Evolutionary conservation across 2,888 invertebrate genomes (phyloP).

Genomic region (Calameuta idolon): DNA sequence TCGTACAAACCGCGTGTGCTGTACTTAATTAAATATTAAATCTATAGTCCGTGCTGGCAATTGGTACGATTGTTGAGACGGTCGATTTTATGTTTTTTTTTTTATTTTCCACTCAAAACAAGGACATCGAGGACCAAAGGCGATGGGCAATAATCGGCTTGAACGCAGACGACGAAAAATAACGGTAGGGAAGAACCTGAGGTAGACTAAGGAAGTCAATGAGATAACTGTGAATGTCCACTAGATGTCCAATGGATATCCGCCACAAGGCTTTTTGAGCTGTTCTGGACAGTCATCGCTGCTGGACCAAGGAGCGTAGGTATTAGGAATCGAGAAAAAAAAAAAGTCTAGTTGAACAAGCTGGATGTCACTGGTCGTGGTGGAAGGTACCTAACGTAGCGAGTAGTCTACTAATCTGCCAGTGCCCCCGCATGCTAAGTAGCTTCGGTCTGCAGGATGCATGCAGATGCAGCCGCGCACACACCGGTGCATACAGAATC

Average conservation of each 20-base stretch:
- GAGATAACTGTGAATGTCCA: neutral
- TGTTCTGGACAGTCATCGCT: neutral
- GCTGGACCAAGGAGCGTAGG: neutral
- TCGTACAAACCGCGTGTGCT: neutral
- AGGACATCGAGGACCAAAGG: too few relatives aligned
- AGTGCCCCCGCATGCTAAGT: neutral
- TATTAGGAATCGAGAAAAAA: neutral
- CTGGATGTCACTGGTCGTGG: slow-evolving; percentile 1
- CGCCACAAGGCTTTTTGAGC: neutral
- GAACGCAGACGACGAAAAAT: neutral
- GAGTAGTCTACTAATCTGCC: neutral
- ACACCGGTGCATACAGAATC: neutral
- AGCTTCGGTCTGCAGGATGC: slow-evolving; percentile 5
- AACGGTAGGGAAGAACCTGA: neutral
- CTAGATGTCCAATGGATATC: neutral
- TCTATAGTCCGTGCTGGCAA: neutral
- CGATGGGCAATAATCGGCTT: neutral
- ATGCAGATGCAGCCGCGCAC: neutral
- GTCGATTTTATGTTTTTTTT: too few relatives aligned
- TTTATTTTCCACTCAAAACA: too few relatives aligned
- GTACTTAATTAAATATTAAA: neutral
- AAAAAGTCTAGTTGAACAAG: neutral
- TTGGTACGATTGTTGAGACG: neutral
- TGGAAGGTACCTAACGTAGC: slow-evolving; percentile 4
- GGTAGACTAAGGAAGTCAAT: neutral